These are phyloP conservation scores for Montipora capitata DNA, from an alignment of 92 coral and sea anemone genomes.

Conservation along the genomic window DNA sequence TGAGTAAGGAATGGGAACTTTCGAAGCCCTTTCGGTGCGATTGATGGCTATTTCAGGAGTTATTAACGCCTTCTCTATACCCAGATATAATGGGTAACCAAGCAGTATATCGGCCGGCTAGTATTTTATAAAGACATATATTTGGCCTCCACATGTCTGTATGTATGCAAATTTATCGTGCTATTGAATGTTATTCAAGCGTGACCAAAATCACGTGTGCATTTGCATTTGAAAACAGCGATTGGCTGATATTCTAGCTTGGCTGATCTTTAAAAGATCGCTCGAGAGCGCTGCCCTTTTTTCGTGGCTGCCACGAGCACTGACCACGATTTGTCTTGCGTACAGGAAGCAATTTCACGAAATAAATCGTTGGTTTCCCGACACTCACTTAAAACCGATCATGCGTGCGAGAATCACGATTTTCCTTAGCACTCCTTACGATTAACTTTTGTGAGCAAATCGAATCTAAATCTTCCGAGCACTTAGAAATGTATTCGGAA, in stretches of 20 bases:
- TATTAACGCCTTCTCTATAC: neutral
- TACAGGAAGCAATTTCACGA: too few relatives aligned
- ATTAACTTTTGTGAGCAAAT: too few relatives aligned
- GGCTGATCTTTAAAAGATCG: slow-evolving; percentile 24
- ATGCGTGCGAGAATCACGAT: too few relatives aligned
- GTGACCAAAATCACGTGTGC: slow-evolving; percentile 54
- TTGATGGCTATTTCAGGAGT: slow-evolving; percentile 6
- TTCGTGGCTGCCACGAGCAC: too few relatives aligned
- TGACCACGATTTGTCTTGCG: too few relatives aligned
- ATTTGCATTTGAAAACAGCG: slow-evolving; percentile 47
- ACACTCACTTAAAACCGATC: too few relatives aligned
- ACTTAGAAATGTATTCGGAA: too few relatives aligned
- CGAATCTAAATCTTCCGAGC: too few relatives aligned
- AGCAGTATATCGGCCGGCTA: slow-evolving; percentile 7
- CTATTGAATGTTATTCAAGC: slow-evolving; percentile 49
- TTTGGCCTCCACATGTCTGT: slow-evolving; percentile 60
- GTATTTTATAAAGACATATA: slow-evolving; percentile 54
- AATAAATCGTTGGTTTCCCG: too few relatives aligned
- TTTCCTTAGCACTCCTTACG: too few relatives aligned
- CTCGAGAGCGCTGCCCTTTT: too few relatives aligned
- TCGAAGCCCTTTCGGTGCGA: neutral
- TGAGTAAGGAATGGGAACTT: neutral
- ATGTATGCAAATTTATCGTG: slow-evolving; percentile 63
- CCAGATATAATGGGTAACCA: slow-evolving; percentile 34
- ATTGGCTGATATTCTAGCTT: slow-evolving; percentile 19